Conservation (phyloP, 2,888 invertebrate species). For the Calliscelio sp. region DNA sequence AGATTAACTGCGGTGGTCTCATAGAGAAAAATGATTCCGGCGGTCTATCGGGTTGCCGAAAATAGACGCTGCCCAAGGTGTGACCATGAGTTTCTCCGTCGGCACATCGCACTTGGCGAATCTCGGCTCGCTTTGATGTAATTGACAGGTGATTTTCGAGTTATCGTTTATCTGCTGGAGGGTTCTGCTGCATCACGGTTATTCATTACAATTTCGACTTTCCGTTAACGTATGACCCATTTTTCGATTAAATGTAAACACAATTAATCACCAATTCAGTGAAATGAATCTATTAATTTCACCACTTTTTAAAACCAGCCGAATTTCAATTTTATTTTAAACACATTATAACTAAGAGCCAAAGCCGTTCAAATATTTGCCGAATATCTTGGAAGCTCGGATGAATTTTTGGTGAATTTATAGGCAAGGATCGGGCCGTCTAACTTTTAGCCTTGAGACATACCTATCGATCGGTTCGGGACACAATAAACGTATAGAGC, state of each 20-base stretch:
- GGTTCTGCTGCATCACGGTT: conserved; percentile 48
- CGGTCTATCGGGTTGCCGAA: conserved; percentile 74
- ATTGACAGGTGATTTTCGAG: conserved; percentile 62
- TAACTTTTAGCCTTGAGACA: conserved; percentile 66
- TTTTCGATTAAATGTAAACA: conserved; percentile 10
- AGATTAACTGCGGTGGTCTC: conserved; percentile 68
- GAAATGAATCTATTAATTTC: too few species aligned
- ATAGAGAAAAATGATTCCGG: conserved; percentile 77
- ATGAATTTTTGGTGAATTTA: conserved; percentile 36
- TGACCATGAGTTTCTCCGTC: conserved; percentile 64
- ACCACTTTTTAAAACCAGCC: too few species aligned
- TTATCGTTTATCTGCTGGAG: conserved; percentile 35
- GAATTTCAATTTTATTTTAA: too few species aligned
- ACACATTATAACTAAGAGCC: too few species aligned
- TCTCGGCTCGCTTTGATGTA: conserved; percentile 61
- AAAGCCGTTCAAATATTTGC: conserved; percentile 43
- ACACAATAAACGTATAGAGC: conserved; percentile 62
- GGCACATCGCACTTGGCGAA: conserved; percentile 55
- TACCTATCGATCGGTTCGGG: conserved; percentile 61
- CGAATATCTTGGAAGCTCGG: conserved; percentile 21
- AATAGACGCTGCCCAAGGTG: conserved; percentile 75
- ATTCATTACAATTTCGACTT: conserved; percentile 44
- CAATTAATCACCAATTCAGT: conserved; percentile 20
- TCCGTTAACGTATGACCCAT: conserved; percentile 28
- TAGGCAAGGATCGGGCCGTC: conserved; percentile 28